Percentiles rank a stretch among this genome's conserved stretches.
These are phyloP conservation scores for Bhutanitis thaidina DNA, from an alignment of 2,888 invertebrate genomes.

Conservation along the genomic window DNA sequence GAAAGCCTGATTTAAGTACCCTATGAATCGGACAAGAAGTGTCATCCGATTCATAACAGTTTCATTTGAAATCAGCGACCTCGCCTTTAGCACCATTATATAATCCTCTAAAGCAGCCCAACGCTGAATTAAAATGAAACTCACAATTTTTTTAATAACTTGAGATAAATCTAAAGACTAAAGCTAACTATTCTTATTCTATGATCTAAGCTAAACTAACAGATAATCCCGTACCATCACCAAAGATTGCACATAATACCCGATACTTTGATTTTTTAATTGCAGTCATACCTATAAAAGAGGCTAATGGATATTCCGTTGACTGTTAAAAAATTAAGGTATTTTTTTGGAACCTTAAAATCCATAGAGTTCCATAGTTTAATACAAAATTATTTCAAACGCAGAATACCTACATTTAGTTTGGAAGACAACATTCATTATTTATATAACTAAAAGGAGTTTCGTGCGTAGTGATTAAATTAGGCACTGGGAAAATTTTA, in stretches of 20 bases:
- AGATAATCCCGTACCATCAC: conserved; percentile 82
- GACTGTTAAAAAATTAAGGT: conserved; percentile 77
- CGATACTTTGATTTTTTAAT: conserved; percentile 84
- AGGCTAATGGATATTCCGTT: conserved; percentile 54
- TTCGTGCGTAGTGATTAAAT: conserved; percentile 34
- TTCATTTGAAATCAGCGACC: conserved; percentile 73
- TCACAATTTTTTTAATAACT: conserved; percentile 39
- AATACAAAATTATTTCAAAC: conserved; percentile 41
- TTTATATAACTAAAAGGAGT: conserved; percentile 39
- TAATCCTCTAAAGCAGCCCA: conserved; percentile 35
- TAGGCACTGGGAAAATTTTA: conserved; percentile 40
- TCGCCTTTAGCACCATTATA: conserved; percentile 58
- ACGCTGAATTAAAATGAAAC: conserved; percentile 75
- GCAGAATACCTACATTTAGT: conserved; percentile 51
- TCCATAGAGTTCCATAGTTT: conserved; percentile 45
- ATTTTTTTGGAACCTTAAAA: conserved; percentile 58
- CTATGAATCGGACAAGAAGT: conserved; percentile 70
- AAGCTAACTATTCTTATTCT: conserved; percentile 43
- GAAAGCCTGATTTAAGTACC: conserved; percentile 36
- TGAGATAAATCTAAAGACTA: conserved; percentile 45
- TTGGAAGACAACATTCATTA: conserved; percentile 66
- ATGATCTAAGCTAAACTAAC: conserved; percentile 56
- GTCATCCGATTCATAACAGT: conserved; percentile 70
- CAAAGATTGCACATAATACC: conserved; percentile 92
- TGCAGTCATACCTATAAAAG: conserved; percentile 68